Evolutionary conservation across 2,113 vertebrate species (phyloP), one percentile per base, ranked within the genome.

Genomic region (Hydrolagus affinis): DNA sequence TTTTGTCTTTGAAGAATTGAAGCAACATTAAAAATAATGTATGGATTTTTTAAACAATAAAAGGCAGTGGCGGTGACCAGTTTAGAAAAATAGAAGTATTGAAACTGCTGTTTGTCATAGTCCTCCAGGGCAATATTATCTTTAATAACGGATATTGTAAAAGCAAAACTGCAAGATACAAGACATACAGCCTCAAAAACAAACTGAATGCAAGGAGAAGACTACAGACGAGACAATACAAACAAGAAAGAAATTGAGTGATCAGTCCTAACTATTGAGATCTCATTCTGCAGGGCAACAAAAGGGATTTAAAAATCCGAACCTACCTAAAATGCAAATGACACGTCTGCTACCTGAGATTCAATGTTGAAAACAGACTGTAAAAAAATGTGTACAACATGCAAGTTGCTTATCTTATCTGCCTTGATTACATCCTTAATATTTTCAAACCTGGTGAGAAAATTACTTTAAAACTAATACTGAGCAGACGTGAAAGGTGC

Each of bases 1-100:
- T 62, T 87, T 85, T 85, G 85, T 78, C 57, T 78, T 30, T 4
- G n/a, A 25, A 86, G 10, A 21, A 69, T 85, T 11, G 15, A 7
- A 8, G 17, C 4, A 25, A 14, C 6, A 12, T 28, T 17, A 11
- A 62, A 62, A 30, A 62, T n/a, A 32, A 75, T 17, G 28, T 15
- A 56, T 32, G 73, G 10, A 23, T 23, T 4, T 32, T 78, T 77
- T 78, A 23, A 14, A 78, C 56, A n/a, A 77, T 77, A 59, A 60
- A 14, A 21, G 56, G 21, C n/a, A 25, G 23, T 64, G 10, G 59
- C 59, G 28, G 76, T 60, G 56, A 14, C 11, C 19, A 62, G 8
- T 28, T 64, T 8, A 4, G 9, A 62, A 62, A 28, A 56, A 56
- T 44, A 44, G 44, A 44, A 44, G 2, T 44, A 44, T 6, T 44